Evolutionary conservation across 2,113 vertebrate genomes (phyloP).

Genomic region (Malurus elegans): DNA sequence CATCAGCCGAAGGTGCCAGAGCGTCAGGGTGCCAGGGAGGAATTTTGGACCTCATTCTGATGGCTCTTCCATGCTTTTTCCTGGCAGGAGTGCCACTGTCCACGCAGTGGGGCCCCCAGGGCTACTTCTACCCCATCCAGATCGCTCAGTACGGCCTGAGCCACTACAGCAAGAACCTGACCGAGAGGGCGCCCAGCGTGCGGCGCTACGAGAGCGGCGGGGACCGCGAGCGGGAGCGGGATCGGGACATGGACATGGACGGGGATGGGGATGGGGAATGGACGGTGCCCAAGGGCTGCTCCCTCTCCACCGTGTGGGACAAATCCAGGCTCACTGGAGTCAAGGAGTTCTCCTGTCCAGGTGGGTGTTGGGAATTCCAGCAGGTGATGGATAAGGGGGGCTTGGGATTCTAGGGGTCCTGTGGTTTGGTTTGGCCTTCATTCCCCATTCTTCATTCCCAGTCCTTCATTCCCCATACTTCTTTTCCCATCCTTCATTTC

Average conservation of each 20-base stretch:
- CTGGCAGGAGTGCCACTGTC: slow-evolving; percentile 89
- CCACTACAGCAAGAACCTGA: slow-evolving; percentile 98
- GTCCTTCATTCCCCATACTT: accelerated
- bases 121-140: slow-evolving; percentile 99
- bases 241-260: slow-evolving; percentile 48
- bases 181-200: slow-evolving; percentile 86
- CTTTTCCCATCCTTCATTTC: accelerated
- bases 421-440: background rate
- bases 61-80: background rate
- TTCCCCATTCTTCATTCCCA: background rate
- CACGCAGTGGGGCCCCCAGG: slow-evolving; percentile 98
- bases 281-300: slow-evolving; percentile 86
- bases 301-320: slow-evolving; percentile 79
- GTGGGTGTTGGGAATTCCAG: slow-evolving; percentile 61
- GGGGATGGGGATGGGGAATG: slow-evolving; percentile 61
- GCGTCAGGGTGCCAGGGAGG: background rate
- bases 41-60: accelerated
- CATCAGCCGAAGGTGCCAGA: background rate
- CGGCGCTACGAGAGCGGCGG: slow-evolving; percentile 90
- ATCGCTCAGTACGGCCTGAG: slow-evolving; percentile 98
- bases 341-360: slow-evolving; percentile 88
- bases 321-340: slow-evolving; percentile 79
- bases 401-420: background rate
- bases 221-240: background rate
- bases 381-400: accelerated